Base-by-base conservation (phyloP, 2,888 invertebrate genomes). In the Magallana nippona region DNA sequence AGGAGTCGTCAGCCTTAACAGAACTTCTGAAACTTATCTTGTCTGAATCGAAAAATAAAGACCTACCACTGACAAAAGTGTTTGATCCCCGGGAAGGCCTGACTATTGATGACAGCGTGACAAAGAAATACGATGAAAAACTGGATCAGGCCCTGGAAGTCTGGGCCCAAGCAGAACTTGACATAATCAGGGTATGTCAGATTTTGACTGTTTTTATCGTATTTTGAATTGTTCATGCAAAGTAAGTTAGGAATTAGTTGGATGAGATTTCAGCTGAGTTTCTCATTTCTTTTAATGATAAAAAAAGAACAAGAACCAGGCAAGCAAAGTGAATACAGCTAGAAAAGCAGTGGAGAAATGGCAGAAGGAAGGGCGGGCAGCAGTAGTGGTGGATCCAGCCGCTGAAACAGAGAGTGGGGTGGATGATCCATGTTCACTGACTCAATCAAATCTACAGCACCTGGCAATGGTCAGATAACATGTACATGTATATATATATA, bases 141-240 rank as follows among this genome's bases (percentile, higher is more conserved):
- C 71, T 86, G 27, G 90, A 90, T 78, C 85, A 84, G 81, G 86
- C 87, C 55, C 89, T 90, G 89, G 89, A 88, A 79, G 78, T 88
- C 22, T 89, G 88, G 89, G 89, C 89, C 15, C 87, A 88, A 81
- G 84, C 86, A 19, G 60, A 86, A 32, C 84, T 86, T 71, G 87
- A 86, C 17, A 78, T 82, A 13, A 84, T 87, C 10, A 86, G 84
- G 85, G 90, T 90, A 78, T 57, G 57, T 15, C 57, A 57, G 17
- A 2, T 56, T 27, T 10, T 56, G 3, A 2, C 27, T 17, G n/a
- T 44, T 32, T 22, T 77, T 32, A 44, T 10, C 17, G 10, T 78
- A 17, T n/a, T 19, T 17, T 44, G 17, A 44, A 15, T 44, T 32
- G 32, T 44, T 44, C 44, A 44, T 44, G 44, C 8, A 44, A 44